Base-by-base conservation (phyloP, 2,797 vertebrate species). In the Morus bassanus region DNA sequence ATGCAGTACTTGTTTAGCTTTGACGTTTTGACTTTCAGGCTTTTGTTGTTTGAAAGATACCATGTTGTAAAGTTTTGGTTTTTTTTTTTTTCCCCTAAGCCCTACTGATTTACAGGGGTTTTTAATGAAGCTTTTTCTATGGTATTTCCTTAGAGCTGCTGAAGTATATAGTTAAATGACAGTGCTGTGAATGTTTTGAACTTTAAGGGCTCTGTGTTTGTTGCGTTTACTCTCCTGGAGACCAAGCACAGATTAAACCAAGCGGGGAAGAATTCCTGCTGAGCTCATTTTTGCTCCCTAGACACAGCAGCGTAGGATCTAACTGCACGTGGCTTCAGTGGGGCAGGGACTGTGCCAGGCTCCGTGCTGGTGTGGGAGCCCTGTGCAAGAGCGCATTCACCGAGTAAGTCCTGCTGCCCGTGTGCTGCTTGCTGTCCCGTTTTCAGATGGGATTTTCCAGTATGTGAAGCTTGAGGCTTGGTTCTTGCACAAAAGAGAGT, bases 381-480 rank as follows among this genome's bases (percentile, higher is more conserved):
- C 33, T 30, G 18, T 9, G 27, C 41, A 46, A 51, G 6, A 64
- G 4, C 28, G n/a, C 3, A 0, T 6, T 6, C 23, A 7, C 57
- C 11, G 39, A 5, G 24, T 3, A 23, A 4, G 7, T 68, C 45
- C 39, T 86, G 73, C 64, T 80, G 57, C 56, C 67, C 9, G 1
- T 0, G 2, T 39, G 35, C 56, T 0, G 1, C 70, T 78, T 75
- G 6, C 27, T 2, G 0, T 27, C 25, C 1, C 0, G 0, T 65
- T 85, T 91, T 90, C 11, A 56, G 46, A 11, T 22, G 27, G 24
- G 31, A 41, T 41, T 39, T 76, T 3, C 50, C 37, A 39, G 30
- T 19, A 54, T 6, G 0, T 21, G 31, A 33, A 70, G 28, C 10
- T 39, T 37, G 39, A 85, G 39, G 30, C 54, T 73, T 69, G 46